These are phyloP conservation scores for Crypturellus undulatus DNA, from an alignment of 2,113 vertebrate species.

Conservation along the genomic window DNA sequence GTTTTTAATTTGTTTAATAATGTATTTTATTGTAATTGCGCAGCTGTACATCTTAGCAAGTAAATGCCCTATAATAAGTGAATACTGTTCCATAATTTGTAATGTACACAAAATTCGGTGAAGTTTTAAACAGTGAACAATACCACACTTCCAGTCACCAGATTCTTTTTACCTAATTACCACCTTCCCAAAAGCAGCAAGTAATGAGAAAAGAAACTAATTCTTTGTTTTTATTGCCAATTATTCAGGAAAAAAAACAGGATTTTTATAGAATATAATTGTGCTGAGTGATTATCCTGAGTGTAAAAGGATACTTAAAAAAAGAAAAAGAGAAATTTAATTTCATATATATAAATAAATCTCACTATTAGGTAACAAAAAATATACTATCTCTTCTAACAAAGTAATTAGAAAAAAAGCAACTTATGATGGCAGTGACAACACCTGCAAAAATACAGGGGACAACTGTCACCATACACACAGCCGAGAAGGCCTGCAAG, in stretches of 20 bases:
- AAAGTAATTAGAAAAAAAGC: background rate
- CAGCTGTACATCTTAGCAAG: background rate
- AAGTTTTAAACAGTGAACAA: background rate
- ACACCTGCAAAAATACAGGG: background rate
- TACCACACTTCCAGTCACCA: background rate
- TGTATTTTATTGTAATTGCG: background rate
- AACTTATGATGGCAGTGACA: background rate
- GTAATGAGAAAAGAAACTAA: background rate
- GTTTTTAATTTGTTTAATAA: too few relatives aligned
- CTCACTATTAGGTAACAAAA: background rate
- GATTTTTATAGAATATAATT: background rate
- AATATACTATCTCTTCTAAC: background rate
- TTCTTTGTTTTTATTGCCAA: background rate
- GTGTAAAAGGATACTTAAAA: background rate
- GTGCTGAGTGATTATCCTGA: background rate
- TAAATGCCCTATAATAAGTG: background rate
- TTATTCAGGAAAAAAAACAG: background rate
- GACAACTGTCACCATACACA: background rate
- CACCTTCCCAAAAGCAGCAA: background rate
- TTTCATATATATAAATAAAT: background rate
- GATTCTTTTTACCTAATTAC: background rate
- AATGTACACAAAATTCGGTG: background rate
- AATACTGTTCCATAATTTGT: background rate
- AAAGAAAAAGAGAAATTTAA: background rate
- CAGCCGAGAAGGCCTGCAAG: background rate